These are phyloP conservation scores for Apantesis nais DNA, from an alignment of 2,888 invertebrate species.

Conservation along the genomic window DNA sequence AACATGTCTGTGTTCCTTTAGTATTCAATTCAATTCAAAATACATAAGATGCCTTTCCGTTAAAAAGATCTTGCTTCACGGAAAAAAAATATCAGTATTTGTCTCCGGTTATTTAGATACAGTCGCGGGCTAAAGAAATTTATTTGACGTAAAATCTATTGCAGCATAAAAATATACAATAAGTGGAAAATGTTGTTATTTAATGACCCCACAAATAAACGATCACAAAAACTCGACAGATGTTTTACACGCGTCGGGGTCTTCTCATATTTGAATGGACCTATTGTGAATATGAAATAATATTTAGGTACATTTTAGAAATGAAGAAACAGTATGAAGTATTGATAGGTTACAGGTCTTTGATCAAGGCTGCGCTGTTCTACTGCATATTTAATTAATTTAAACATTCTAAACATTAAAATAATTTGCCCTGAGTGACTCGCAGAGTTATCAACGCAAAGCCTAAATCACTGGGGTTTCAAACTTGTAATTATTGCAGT, in stretches of 20 bases:
- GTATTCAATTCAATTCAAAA: slow-evolving; percentile 8
- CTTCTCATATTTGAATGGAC: slow-evolving; percentile 31
- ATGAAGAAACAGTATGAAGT: slow-evolving; percentile 49
- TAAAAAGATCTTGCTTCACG: slow-evolving; percentile 38
- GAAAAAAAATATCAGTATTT: slow-evolving; percentile 26
- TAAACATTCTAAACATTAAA: no score
- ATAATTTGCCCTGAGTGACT: no score
- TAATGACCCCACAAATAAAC: slow-evolving; percentile 75
- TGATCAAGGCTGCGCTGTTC: background rate
- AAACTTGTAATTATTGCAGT: no score
- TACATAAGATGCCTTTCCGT: slow-evolving; percentile 59
- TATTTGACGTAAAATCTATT: slow-evolving; percentile 82
- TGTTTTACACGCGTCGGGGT: slow-evolving; percentile 64
- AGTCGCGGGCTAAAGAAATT: slow-evolving; percentile 72
- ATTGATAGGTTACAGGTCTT: slow-evolving; percentile 35
- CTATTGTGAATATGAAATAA: slow-evolving; percentile 47
- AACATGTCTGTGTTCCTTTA: background rate
- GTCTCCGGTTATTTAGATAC: slow-evolving; percentile 57
- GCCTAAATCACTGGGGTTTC: no score
- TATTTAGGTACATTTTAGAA: slow-evolving; percentile 49
- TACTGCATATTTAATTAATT: background rate
- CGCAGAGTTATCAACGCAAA: no score
- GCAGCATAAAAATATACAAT: slow-evolving; percentile 78
- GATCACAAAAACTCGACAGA: slow-evolving; percentile 59
- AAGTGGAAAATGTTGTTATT: slow-evolving; percentile 77